phyloP scores from a whole-genome alignment of 2,113 vertebrate species.

The Amia ocellicauda region DNA sequence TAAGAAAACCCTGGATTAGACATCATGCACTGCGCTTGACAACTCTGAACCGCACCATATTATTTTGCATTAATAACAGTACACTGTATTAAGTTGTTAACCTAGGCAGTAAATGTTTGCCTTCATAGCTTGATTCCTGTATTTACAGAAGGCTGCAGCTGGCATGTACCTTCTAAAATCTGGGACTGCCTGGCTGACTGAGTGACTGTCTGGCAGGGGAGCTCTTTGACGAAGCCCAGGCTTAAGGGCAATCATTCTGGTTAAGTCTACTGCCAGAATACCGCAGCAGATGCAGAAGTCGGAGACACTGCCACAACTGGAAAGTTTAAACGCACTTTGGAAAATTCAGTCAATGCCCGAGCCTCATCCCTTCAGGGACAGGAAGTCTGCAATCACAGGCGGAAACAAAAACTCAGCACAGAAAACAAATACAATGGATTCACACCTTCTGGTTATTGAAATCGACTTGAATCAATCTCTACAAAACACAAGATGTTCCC shows the following conservation, averaged over 20 bases:
- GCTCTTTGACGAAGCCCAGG: background rate
- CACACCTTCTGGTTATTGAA: slow-evolving; percentile 3
- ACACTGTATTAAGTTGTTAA: background rate
- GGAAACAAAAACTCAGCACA: background rate
- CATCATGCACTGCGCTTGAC: slow-evolving; percentile 28
- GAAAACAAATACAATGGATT: background rate
- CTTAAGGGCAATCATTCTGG: background rate
- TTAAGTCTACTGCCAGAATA: background rate
- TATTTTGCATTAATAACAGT: background rate
- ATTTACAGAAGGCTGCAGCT: no score
- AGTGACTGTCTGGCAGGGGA: background rate
- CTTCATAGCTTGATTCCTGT: no score
- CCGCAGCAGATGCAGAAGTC: background rate
- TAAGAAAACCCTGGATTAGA: slow-evolving; percentile 29
- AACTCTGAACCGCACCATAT: background rate
- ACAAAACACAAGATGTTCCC: background rate
- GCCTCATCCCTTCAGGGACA: background rate
- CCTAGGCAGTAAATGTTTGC: background rate
- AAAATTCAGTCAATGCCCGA: slow-evolving; percentile 1
- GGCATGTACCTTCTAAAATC: background rate
- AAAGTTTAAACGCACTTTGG: background rate
- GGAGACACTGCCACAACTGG: background rate
- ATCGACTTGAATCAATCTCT: slow-evolving; percentile 13
- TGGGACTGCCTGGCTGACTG: no score
- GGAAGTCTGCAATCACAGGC: background rate